These are phyloP conservation scores for Netelia virgata DNA, from an alignment of 2,888 invertebrate genomes.

Conservation along the genomic window DNA sequence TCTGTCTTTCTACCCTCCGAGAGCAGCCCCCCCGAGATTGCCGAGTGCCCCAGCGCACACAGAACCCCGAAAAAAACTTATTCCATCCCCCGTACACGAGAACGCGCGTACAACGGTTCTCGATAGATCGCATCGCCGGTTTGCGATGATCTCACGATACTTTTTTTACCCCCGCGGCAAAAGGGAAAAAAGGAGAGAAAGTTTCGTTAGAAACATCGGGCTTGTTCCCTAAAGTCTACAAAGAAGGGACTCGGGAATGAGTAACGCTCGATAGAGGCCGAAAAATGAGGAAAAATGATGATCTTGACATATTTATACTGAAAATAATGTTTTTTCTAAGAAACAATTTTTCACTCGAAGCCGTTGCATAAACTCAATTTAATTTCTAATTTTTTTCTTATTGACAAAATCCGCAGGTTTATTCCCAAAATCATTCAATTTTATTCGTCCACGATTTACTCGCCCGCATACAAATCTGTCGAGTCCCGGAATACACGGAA, in stretches of 20 bases:
- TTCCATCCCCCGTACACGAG: constrained; percentile 61
- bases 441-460: background rate
- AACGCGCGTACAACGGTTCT: constrained; percentile 68
- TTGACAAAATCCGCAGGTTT: background rate
- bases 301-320: background rate
- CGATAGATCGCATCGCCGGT: constrained; percentile 75
- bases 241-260: background rate
- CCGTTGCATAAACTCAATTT: too few relatives aligned
- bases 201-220: constrained; percentile 43
- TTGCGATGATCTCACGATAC: constrained; percentile 76
- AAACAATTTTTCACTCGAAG: too few relatives aligned
- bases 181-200: constrained; percentile 25
- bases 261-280: background rate
- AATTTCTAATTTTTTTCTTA: too few relatives aligned
- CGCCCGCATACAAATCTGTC: background rate
- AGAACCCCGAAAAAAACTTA: constrained; percentile 68
- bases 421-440: background rate
- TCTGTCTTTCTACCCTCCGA: constrained; percentile 64
- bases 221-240: constrained; percentile 69
- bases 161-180: constrained; percentile 39
- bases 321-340: too few relatives aligned
- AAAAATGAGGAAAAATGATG: constrained; percentile 9
- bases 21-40: constrained; percentile 39
- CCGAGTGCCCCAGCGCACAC: constrained; percentile 38
- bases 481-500: background rate